Base-by-base conservation (phyloP, 2,113 vertebrate species). In the Cepphus grylle region DNA sequence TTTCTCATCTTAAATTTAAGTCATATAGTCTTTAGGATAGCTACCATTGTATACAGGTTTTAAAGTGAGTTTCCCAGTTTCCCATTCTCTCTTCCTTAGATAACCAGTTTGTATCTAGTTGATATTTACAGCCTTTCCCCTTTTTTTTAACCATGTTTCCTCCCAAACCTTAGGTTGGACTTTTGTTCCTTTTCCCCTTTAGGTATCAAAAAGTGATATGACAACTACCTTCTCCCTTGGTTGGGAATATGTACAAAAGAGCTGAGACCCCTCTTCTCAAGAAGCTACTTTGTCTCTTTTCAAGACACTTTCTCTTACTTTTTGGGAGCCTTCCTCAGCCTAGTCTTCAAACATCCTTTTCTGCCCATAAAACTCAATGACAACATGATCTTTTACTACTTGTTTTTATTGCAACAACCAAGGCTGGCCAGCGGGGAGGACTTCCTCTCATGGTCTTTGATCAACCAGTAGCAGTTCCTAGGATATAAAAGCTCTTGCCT, bases 341-440 rank as follows among this genome's bases (percentile, higher is more conserved):
- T 40, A 55, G 17, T 52, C 59, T 94, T 70, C 40, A 77, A 78
- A 40, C 10, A 30, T 69, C 49, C 16, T 63, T 65, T 25, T 50
- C 45, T 61, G 34, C n/a, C 55, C 15, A 6, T 73, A 70, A 81
- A 92, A 70, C 26, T 70, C 29, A 56, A 3, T 45, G 22, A n/a
- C 40, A 72, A 12, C 2, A 6, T 21, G 14, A 2, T 47, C 9
- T 81, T 88, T 81, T 55, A 5, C 79, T 74, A 20, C 7, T 52
- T 61, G 6, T 67, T 42, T 58, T 63, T 90, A 50, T 4, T 61
- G 55, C 43, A 50, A 11, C 17, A 65, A 13, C 8, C 32, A 23
- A 29, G 29, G 7, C 19, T 29, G n/a, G 10, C 12, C 32, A 50
- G 17, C 0, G 2, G 12, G 5, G 3, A 0, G 0, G 34, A 6